Evolutionary conservation across 30 jellyfish, hydroid and myxozoan species (phyloP).

Genomic region (Chrysaora quinquecirrha): DNA sequence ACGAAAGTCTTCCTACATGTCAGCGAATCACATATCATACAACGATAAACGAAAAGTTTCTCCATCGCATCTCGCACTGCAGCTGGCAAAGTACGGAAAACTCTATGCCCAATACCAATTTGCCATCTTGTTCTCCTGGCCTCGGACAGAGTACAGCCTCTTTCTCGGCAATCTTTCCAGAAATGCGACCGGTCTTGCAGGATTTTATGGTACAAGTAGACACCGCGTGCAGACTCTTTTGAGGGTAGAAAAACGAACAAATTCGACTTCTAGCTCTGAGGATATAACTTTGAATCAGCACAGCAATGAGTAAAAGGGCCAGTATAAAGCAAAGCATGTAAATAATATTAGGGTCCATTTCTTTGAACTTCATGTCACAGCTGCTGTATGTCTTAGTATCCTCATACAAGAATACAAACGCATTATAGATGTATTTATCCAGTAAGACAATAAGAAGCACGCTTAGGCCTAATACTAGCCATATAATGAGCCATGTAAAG

Average conservation of each 20-base stretch:
- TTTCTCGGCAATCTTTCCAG: slow-evolving; percentile 78
- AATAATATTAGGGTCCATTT: slow-evolving; percentile 15
- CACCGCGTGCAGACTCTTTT: slow-evolving; percentile 80
- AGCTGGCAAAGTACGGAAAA: slow-evolving; percentile 67
- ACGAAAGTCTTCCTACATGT: slow-evolving; percentile 66
- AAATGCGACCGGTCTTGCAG: slow-evolving; percentile 83
- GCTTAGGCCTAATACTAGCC: slow-evolving; percentile 45
- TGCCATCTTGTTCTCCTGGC: slow-evolving; percentile 74
- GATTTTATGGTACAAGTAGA: slow-evolving; percentile 79
- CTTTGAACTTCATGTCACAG: slow-evolving; percentile 33
- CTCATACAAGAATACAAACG: slow-evolving; percentile 14
- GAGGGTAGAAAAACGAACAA: slow-evolving; percentile 86
- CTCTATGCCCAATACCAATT: slow-evolving; percentile 60
- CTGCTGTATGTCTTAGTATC: not conserved
- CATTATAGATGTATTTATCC: slow-evolving; percentile 65
- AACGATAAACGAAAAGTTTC: slow-evolving; percentile 66
- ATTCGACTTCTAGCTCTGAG: slow-evolving; percentile 86
- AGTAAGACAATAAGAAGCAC: slow-evolving; percentile 54
- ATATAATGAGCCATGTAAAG: slow-evolving; percentile 70
- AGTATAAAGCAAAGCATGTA: slow-evolving; percentile 56
- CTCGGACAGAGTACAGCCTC: slow-evolving; percentile 81
- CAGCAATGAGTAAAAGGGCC: slow-evolving; percentile 39
- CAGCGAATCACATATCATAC: slow-evolving; percentile 90
- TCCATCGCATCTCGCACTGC: slow-evolving; percentile 29
- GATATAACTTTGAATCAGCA: slow-evolving; percentile 70